These are phyloP conservation scores for Cuniculus paca DNA, from an alignment of 2,797 vertebrate species.

Conservation along the genomic window DNA sequence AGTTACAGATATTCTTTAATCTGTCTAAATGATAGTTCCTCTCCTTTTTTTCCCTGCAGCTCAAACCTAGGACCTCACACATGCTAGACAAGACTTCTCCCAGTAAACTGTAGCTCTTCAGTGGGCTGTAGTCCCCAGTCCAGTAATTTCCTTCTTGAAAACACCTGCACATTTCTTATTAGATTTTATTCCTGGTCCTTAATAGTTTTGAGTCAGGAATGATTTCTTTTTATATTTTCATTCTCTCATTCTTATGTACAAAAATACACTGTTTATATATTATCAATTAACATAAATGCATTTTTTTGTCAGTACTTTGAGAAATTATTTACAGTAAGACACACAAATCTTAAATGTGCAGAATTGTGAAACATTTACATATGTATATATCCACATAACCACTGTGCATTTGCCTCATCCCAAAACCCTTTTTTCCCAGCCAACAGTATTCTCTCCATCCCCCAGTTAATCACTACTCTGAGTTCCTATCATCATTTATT, in stretches of 20 bases:
- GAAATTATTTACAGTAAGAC: neutral
- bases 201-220: neutral
- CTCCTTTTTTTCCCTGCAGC: neutral
- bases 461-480: neutral
- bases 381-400: neutral
- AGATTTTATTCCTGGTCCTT: neutral
- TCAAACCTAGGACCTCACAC: neutral
- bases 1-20: neutral
- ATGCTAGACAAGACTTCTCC: neutral
- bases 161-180: slow-evolving; percentile 16
- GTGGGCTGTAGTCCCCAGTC: no score
- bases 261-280: neutral
- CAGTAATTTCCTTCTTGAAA: neutral
- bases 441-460: neutral
- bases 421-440: neutral
- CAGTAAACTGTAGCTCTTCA: no score
- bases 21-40: neutral
- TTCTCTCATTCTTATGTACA: neutral
- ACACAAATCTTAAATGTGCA: neutral
- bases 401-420: neutral
- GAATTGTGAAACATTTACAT: neutral
- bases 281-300: slow-evolving; percentile 30
- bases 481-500: neutral
- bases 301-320: neutral
- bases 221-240: neutral